Evolutionary conservation across 2,888 invertebrate genomes (phyloP).

Genomic region (Dascillus cervinus): DNA sequence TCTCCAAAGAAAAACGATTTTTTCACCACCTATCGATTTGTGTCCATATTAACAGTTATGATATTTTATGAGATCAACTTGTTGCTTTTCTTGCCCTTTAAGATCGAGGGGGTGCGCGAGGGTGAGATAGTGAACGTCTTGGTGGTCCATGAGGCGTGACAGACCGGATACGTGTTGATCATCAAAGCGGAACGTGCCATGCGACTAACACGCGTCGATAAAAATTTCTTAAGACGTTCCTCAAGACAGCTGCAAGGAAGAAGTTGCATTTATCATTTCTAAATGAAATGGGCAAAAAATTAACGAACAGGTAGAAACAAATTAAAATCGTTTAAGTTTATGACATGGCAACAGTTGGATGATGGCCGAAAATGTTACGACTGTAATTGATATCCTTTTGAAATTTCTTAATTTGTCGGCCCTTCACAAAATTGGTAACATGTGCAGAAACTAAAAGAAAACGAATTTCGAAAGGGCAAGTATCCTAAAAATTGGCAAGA

Average conservation of each 20-base stretch:
- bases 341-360: constrained; percentile 21
- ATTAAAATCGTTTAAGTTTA: constrained; percentile 22
- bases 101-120: not conserved
- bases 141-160: constrained; percentile 13
- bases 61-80: no score
- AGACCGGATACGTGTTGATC: constrained; percentile 15
- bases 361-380: constrained; percentile 16
- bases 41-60: no score
- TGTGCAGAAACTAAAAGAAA: no score
- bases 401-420: constrained; percentile 16
- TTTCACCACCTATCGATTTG: no score
- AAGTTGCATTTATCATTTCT: constrained; percentile 4
- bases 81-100: no score
- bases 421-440: no score
- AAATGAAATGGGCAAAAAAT: constrained; percentile 26
- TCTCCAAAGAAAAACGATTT: no score
- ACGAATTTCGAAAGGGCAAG: no score
- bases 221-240: not conserved
- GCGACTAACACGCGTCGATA: not conserved
- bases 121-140: not conserved
- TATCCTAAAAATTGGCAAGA: no score
- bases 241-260: not conserved
- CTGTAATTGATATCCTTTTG: constrained; percentile 13
- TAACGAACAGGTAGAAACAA: constrained; percentile 23
- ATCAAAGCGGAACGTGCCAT: constrained; percentile 9